Conservation (phyloP, 2,797 vertebrate genomes). For the Perdix hodgsoniae region DNA sequence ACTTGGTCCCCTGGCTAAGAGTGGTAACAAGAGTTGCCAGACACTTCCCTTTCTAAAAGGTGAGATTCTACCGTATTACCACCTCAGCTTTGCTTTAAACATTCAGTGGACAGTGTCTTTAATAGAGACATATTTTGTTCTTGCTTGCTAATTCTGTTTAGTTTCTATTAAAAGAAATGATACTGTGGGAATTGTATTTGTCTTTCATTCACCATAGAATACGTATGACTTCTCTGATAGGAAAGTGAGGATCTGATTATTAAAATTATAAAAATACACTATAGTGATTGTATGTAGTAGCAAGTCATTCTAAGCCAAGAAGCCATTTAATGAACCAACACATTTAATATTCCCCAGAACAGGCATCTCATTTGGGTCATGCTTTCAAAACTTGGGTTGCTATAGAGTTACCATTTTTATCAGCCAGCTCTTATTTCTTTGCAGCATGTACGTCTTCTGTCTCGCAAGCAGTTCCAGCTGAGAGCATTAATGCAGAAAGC, state of each 20-base stretch:
- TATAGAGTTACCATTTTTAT: neutral
- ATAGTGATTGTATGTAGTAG: neutral
- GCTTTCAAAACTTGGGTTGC: neutral
- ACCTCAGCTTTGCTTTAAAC: neutral
- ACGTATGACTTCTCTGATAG: neutral
- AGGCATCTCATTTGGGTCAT: neutral
- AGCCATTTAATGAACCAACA: neutral
- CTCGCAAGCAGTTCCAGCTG: constrained; percentile 98
- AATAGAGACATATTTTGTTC: neutral
- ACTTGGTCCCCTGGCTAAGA: neutral
- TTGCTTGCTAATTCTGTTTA: neutral
- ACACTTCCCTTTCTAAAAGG: neutral
- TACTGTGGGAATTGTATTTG: neutral
- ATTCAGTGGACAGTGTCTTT: neutral
- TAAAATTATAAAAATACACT: neutral
- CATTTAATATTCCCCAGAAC: neutral
- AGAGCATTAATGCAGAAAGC: constrained; percentile 99
- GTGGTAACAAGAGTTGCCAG: neutral
- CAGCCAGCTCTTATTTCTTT: neutral
- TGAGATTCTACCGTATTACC: neutral
- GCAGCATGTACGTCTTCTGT: constrained; percentile 96
- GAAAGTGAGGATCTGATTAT: neutral
- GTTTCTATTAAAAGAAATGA: neutral
- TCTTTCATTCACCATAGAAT: neutral
- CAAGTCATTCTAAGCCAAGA: neutral